phyloP scores from a whole-genome alignment of 2,888 invertebrate genomes.

The Eupelmus urozonus region DNA sequence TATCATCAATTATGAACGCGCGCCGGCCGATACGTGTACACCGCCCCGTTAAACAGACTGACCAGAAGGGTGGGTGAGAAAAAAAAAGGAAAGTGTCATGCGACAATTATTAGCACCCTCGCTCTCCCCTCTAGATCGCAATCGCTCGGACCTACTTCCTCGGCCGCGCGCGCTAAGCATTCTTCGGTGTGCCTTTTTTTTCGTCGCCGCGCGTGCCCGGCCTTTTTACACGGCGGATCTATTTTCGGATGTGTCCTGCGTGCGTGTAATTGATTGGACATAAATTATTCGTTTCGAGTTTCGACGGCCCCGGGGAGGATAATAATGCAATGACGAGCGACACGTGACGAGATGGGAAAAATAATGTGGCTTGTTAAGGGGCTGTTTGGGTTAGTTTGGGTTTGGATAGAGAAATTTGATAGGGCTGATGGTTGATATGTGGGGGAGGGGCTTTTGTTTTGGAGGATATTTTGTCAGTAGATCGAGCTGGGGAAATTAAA shows the following conservation, averaged over 20 bases:
- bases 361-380: too few species aligned
- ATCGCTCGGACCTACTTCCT: conserved; percentile 15
- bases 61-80: not conserved
- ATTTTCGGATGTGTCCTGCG: not conserved
- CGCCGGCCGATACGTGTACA: not conserved
- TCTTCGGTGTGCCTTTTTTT: not conserved
- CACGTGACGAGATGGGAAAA: too few species aligned
- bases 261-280: not conserved
- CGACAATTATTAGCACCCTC: conserved; percentile 45
- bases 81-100: conserved; percentile 34
- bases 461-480: too few species aligned
- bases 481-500: too few species aligned
- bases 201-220: not conserved
- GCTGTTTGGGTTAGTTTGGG: too few species aligned
- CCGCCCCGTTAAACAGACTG: not conserved
- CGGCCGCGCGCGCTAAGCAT: not conserved
- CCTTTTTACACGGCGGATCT: not conserved
- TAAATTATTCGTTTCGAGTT: not conserved
- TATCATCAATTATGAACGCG: conserved; percentile 40
- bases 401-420: too few species aligned
- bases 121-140: conserved; percentile 12
- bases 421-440: too few species aligned
- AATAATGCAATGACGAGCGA: not conserved
- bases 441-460: too few species aligned
- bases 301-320: not conserved